Conservation (phyloP, 2,797 vertebrate species). For the Malurus leucopterus region DNA sequence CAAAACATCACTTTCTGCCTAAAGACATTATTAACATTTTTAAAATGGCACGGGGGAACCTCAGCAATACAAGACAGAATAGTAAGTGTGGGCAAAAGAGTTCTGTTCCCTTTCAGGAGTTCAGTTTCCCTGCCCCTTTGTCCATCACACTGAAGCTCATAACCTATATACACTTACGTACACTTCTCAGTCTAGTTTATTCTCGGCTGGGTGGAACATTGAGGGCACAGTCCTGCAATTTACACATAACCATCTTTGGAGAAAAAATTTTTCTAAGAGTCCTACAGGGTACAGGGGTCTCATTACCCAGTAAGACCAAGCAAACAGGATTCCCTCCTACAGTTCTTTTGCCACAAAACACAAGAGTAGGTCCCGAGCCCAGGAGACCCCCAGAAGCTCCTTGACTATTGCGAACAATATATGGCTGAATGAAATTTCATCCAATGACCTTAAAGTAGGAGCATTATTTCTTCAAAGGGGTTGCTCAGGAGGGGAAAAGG, state of each 20-base stretch:
- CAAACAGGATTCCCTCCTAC: not conserved
- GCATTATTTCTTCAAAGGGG: not conserved
- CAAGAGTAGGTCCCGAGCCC: not conserved
- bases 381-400: not conserved
- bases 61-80: conserved; percentile 31
- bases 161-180: conserved; percentile 7
- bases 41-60: conserved; percentile 20
- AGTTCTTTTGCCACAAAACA: not conserved
- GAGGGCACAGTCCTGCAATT: not conserved
- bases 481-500: not conserved
- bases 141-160: not conserved
- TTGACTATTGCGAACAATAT: not conserved
- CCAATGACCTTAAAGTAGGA: not conserved
- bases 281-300: not conserved
- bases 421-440: not conserved
- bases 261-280: not conserved
- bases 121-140: not conserved
- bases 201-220: not conserved
- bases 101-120: not conserved
- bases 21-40: conserved; percentile 44
- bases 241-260: not conserved
- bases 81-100: not conserved
- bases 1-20: conserved; percentile 50
- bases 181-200: not conserved
- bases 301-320: not conserved